phyloP scores from a whole-genome alignment of 2,888 invertebrate genomes.

The Torymus auratus region DNA sequence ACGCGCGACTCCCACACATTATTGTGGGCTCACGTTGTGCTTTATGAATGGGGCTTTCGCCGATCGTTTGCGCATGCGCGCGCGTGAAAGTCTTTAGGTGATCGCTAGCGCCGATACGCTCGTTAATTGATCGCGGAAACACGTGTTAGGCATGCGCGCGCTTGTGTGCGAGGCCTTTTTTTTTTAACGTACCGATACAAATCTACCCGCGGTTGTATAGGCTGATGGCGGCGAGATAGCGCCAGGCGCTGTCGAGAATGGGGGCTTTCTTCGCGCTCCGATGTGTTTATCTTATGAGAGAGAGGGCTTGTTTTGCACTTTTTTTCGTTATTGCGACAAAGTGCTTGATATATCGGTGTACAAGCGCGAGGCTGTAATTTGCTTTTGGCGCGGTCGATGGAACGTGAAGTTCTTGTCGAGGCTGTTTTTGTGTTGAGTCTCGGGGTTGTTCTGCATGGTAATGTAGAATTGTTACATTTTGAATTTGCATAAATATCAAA shows the following conservation, averaged over 20 bases:
- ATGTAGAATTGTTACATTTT: too few species aligned
- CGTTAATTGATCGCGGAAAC: conserved; percentile 53
- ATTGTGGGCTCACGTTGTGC: background rate
- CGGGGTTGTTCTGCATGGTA: too few species aligned
- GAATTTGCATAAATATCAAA: too few species aligned
- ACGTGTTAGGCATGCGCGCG: conserved; percentile 41
- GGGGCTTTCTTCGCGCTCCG: background rate
- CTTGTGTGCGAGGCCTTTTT: conserved; percentile 2
- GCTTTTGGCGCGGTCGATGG: background rate
- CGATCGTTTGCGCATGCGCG: background rate
- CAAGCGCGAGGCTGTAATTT: background rate
- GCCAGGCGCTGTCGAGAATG: background rate
- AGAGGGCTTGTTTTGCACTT: too few species aligned
- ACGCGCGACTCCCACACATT: conserved; percentile 35
- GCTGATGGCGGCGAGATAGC: conserved; percentile 42
- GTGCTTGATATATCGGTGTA: too few species aligned
- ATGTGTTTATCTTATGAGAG: conserved; percentile 29
- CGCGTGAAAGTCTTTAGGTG: conserved; percentile 29
- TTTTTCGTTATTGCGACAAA: too few species aligned
- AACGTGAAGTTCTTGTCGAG: too few species aligned
- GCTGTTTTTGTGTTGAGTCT: too few species aligned
- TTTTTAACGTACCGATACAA: conserved; percentile 28
- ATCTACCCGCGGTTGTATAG: conserved; percentile 24
- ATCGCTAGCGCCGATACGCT: conserved; percentile 45
- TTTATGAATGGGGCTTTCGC: conserved; percentile 35